Evolutionary conservation across 2,888 invertebrate genomes (phyloP), one percentile per base, ranked within the genome.

Genomic region (Fissipunctia ypsillon): DNA sequence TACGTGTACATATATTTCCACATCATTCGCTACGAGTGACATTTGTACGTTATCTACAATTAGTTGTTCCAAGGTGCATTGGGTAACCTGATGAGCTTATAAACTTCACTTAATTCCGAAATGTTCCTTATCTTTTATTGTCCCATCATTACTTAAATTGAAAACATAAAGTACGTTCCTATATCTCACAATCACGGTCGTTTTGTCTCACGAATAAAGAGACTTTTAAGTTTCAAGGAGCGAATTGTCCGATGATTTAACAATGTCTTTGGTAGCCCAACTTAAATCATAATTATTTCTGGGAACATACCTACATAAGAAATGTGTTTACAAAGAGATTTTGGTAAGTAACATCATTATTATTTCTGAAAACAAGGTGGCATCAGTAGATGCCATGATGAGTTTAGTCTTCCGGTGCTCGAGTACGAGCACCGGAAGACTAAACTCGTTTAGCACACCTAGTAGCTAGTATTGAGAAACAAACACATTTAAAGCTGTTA

Each of bases 1-100:
- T 48, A 48, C 10, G 5, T 43, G 16, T n/a, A 38, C 52, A 45
- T 22, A 38, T 65, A 22, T 84, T 80, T 73, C 81, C 50, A 69
- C 71, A 85, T 65, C 52, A 54, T 74, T 56, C 45, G 70, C 65
- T 67, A 64, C 74, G 43, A 60, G 78, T 76, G 69, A 69, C 74
- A 78, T 86, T 81, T 81, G 61, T 71, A 67, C 69, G 74, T 77
- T 86, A 82, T 78, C 76, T 71, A 69, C 64, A 84, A 81, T 85
- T 75, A 68, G 76, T 57, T 59, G 76, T 71, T 78, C 68, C 75
- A 76, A 70, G 69, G 74, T 68, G 67, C 69, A 70, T 86, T 85
- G 77, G 35, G 86, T 56, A 86, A 84, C 48, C 9, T 65, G 75
- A 73, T 68, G 45, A 63, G 79, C 43, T 73, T 67, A 74, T 78